These are phyloP conservation scores for Sus cebifrons DNA, from an alignment of 2,797 vertebrate species.

Conservation along the genomic window DNA sequence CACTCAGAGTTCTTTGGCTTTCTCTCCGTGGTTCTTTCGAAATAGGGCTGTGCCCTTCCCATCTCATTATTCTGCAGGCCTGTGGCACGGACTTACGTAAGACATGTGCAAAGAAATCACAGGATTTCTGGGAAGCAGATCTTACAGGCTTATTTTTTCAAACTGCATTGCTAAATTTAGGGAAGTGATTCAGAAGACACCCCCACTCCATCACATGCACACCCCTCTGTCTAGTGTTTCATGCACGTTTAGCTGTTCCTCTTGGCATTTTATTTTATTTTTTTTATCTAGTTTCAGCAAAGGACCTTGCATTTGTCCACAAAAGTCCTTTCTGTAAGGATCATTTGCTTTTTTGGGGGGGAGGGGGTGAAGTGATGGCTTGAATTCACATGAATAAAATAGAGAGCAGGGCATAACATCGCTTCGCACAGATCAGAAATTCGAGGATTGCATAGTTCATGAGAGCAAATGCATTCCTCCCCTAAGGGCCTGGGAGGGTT, in stretches of 20 bases:
- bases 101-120: conserved; percentile 78
- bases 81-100: conserved; percentile 83
- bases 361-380: background rate
- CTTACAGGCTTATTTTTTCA: conserved; percentile 78
- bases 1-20: background rate
- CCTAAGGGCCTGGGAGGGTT: background rate
- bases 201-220: conserved; percentile 82
- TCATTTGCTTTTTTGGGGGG: background rate
- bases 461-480: conserved; percentile 23
- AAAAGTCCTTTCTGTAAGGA: conserved; percentile 67
- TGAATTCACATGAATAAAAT: conserved; percentile 64
- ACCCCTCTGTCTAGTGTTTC: conserved; percentile 78
- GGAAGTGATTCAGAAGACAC: conserved; percentile 85
- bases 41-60: conserved; percentile 56
- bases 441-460: background rate
- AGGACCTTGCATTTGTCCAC: conserved; percentile 69
- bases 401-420: background rate
- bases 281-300: conserved; percentile 37
- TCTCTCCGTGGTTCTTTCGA: background rate
- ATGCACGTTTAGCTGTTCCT: conserved; percentile 79
- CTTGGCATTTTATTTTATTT: conserved; percentile 76
- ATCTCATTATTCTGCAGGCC: conserved; percentile 70
- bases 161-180: conserved; percentile 85
- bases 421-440: background rate
- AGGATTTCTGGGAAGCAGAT: conserved; percentile 84